Base-by-base conservation (phyloP, 2,888 invertebrate genomes). In the Drosophila nr. perissopoda region DNA sequence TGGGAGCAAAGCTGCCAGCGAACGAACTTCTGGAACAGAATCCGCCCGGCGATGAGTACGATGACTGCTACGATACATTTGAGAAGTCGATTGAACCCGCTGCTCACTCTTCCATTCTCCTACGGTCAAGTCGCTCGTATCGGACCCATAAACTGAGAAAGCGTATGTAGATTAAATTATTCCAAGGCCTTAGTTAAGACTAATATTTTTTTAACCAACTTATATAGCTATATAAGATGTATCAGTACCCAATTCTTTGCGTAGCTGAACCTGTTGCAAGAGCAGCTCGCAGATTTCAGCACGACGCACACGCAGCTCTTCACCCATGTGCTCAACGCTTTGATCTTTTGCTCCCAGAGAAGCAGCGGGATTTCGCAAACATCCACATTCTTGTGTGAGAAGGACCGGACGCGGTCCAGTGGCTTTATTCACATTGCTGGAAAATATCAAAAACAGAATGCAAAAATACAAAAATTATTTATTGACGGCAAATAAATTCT, bases 281-380 rank as follows among this genome's bases (percentile, higher is more conserved):
- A 93, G 82, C 1, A 94, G 83, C 45, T 92, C 91, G 16, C 92
- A 82, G n/a, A 94, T 93, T 70, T 93, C 92, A 4, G 91, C 90
- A 66, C 93, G 93, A 2, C 93, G 89, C n/a, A 80, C 65, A 18
- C 95, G 95, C 8, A 95, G 94, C 34, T 94, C 94, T 68, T 95
- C 94, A 40, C 94, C 94, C 86, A 95, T 93, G 57, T 94, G 93
- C 58, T 94, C 94, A 31, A 97, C 90, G 21, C 21, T n/a, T n/a
- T n/a, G n/a, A n/a, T n/a, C n/a, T n/a, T n/a, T n/a, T n/a, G n/a
- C n/a, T n/a, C n/a, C n/a, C n/a, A n/a, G n/a, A n/a, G n/a, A n/a
- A n/a, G n/a, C n/a, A n/a, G n/a, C n/a, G n/a, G n/a, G n/a, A n/a
- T n/a, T n/a, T n/a, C n/a, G n/a, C n/a, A n/a, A n/a, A n/a, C n/a